Base-by-base conservation (phyloP, 2,888 invertebrate genomes). In the Ochropleura leucogaster region DNA sequence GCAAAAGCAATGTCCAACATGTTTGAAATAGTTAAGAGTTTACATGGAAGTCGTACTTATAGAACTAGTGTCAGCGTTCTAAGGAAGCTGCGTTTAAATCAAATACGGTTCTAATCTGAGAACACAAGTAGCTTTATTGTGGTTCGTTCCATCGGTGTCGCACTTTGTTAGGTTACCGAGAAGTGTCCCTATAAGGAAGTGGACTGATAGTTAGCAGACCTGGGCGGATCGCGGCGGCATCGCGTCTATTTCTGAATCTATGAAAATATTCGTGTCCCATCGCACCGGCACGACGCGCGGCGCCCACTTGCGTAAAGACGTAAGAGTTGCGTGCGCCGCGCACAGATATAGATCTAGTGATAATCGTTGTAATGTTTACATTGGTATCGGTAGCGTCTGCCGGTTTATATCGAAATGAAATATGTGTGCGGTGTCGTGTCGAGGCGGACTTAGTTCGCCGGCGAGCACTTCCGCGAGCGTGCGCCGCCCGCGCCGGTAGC, bases 251-350 rank as follows among this genome's bases (percentile, higher is more conserved):
- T 94, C 90, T 90, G 93, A 91, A 87, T 88, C 89, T 90, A 92
- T 90, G 92, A 91, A 92, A 92, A 93, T 94, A 94, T 94, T 94
- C 89, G 89, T 93, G 94, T 93, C 94, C 90, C 92, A 90, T 92
- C 85, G 89, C 89, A 91, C 89, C 83, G 86, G 84, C 80, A 83
- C 14, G 14, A 46, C 7, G 30, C 76, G 66, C 57, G 30, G 84
- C 80, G 83, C 86, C 67, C 85, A 81, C 80, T 72, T 69, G 63
- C 85, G 70, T 76, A 91, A 79, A 72, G 89, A 74, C 87, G 40
- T 72, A 89, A 80, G 55, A 73, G 77, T 68, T 68, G 20, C 49
- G n/a, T 49, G 40, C 14, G 14, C 49, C 7, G 30, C 76, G 66
- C 57, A 46, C 72, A 1, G 87, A 73, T 86, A 68, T 88, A 49